Evolutionary conservation across 2,797 vertebrate species (phyloP).

Genomic region (Rhabdomys pumilio): DNA sequence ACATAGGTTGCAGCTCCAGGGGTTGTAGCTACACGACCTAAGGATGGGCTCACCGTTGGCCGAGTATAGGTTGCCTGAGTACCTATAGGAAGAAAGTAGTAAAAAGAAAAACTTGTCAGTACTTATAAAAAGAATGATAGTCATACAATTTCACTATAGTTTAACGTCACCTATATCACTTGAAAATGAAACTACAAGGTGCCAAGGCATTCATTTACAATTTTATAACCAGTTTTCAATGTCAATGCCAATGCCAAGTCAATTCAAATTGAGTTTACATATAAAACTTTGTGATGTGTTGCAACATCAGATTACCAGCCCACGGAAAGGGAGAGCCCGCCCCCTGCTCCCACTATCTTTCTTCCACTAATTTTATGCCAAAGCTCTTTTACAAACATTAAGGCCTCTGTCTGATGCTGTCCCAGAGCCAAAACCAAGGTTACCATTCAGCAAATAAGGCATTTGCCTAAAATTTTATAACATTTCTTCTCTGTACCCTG

Average conservation of each 20-base stretch:
- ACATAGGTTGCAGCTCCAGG: constrained; percentile 96
- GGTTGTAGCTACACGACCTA: constrained; percentile 95
- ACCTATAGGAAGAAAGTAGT: constrained; percentile 88
- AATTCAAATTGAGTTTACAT: constrained; percentile 77
- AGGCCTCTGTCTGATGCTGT: constrained; percentile 62
- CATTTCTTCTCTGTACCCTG: constrained; percentile 66
- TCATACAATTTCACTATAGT: constrained; percentile 52
- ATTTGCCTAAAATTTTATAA: constrained; percentile 68
- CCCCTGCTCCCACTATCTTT: constrained; percentile 64
- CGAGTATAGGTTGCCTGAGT: constrained; percentile 96
- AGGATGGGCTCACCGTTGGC: constrained; percentile 94
- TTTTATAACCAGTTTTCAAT: constrained; percentile 76
- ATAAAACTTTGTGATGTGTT: constrained; percentile 77
- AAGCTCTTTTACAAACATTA: constrained; percentile 73
- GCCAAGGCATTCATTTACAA: constrained; percentile 72
- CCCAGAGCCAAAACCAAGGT: constrained; percentile 63
- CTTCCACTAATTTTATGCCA: constrained; percentile 71
- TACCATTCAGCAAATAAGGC: constrained; percentile 69
- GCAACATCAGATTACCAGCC: constrained; percentile 74
- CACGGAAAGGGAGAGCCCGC: constrained; percentile 61
- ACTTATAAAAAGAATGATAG: constrained; percentile 71
- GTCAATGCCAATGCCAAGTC: constrained; percentile 66
- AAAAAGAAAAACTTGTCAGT: constrained; percentile 73
- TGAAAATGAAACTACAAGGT: constrained; percentile 75
- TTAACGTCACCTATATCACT: constrained; percentile 56